Evolutionary conservation across 2,888 invertebrate species (phyloP), one percentile per base, ranked within the genome.

Genomic region (Xestia ashworthii): DNA sequence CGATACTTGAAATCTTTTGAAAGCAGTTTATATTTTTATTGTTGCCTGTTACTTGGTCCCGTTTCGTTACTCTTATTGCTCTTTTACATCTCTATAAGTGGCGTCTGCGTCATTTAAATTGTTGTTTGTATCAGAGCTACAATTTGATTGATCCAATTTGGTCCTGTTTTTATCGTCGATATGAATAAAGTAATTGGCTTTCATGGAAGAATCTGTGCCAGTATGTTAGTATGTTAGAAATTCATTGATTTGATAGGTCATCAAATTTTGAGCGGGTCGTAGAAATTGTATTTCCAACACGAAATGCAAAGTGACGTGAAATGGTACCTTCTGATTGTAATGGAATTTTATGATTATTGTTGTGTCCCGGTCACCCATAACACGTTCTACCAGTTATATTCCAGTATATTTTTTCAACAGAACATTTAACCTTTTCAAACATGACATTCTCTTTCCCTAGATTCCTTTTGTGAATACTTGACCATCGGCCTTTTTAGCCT

Each of bases 1-100:
- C 44, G 75, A 70, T 78, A 78, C 82, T 88, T 85, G 80, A 85
- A 80, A 75, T 53, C 71, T 84, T 85, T 81, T 79, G 81, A 77
- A 76, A 74, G 74, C 62, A n/a, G 32, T 74, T 85, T 66, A 77
- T 80, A 48, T 32, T 74, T 81, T 76, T 66, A 78, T 80, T 78
- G 83, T 86, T 71, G 80, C 46, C 73, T 71, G 70, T 74, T 73
- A 74, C 46, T n/a, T 75, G 71, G 55, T 68, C 62, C 46, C 4
- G 48, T 74, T 71, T 66, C 58, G 22, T 83, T 76, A 60, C 70
- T 79, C 41, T 69, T 79, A 74, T 71, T 69, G 50, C 55, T 69
- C n/a, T 50, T 55, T 73, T 62, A 65, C 41, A 44, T 60, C 46
- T 74, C 38, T 78, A 50, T 74, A 55, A 74, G 67, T 76, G 68